Evolutionary conservation across 2,797 vertebrate species (phyloP).

Genomic region (Phaenicophaeus curvirostris): DNA sequence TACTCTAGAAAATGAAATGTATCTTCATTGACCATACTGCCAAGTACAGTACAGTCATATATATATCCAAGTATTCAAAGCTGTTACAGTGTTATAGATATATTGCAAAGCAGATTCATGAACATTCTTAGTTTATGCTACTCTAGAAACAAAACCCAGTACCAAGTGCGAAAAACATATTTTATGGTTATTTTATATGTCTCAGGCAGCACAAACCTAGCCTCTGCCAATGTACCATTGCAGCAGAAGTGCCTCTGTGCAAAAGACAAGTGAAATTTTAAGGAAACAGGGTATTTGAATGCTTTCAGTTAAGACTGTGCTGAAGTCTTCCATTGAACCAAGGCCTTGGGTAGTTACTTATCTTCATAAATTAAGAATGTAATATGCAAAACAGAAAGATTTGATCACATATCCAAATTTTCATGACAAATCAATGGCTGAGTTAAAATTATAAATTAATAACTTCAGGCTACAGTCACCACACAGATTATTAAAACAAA

Average conservation of each 20-base stretch:
- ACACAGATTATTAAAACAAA: background rate
- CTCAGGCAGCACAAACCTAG: background rate
- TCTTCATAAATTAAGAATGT: background rate
- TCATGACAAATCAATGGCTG: background rate
- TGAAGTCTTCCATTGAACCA: background rate
- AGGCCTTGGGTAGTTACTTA: background rate
- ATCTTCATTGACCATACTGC: background rate
- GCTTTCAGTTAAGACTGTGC: background rate
- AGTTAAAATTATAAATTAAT: background rate
- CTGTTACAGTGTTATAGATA: background rate
- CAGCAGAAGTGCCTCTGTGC: background rate
- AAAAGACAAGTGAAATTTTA: background rate
- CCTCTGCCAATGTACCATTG: background rate
- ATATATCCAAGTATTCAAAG: background rate
- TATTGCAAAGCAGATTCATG: background rate
- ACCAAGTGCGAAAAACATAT: background rate
- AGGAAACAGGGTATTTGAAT: background rate
- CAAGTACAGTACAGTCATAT: background rate
- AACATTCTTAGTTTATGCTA: background rate
- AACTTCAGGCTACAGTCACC: background rate
- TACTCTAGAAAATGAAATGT: background rate
- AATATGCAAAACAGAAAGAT: background rate
- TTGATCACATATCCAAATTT: background rate
- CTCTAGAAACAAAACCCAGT: background rate
- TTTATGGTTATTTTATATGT: background rate